Base-by-base conservation (phyloP, 1,140 invertebrate species). In the Habropoda laboriosa region DNA sequence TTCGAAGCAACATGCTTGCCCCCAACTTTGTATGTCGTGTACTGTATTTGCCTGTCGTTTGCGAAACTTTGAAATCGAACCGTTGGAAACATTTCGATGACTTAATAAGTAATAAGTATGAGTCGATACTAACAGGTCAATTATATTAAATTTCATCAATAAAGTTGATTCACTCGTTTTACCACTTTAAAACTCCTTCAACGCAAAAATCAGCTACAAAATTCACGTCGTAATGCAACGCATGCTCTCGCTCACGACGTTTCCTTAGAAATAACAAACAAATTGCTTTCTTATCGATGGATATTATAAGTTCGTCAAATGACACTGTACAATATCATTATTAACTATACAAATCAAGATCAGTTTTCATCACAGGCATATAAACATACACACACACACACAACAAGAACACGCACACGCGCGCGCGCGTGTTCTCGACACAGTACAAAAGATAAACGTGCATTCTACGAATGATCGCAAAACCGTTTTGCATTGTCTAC, bases 61-160 rank as follows among this genome's bases (percentile, higher is more conserved):
- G 24, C 30, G 45, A 51, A 27, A 0, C 16, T 27, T 32, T n/a
- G 6, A 27, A 51, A 63, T 13, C 32, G 35, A 24, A 74, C 32
- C 47, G 16, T 66, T n/a, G 38, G 40, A 18, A 49, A 73, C 30
- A 38, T 32, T 66, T 51, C 60, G 40, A 66, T 66, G 2, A 42
- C 42, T 71, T 49, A 30, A n/a, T n/a, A 67, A 32, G 10, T 47
- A 35, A 30, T 60, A 77, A 70, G 32, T 45, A 47, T 42, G 53
- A 42, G n/a, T 49, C 30, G 53, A 49, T 60, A 21, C 40, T 32
- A 70, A 70, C 64, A 71, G 40, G 66, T 78, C 66, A 61, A 78
- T 78, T 78, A 78, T 71, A 71, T 71, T 68, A 47, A 60, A 78
- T 71, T 71, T 51, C 42, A 42, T 78, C 45, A 71, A 71, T 71